A percentile compares a stretch with the other conserved stretches of the same genome.
These are phyloP conservation scores for Thyatira batis DNA, from an alignment of 2,888 invertebrate species.

Conservation along the genomic window DNA sequence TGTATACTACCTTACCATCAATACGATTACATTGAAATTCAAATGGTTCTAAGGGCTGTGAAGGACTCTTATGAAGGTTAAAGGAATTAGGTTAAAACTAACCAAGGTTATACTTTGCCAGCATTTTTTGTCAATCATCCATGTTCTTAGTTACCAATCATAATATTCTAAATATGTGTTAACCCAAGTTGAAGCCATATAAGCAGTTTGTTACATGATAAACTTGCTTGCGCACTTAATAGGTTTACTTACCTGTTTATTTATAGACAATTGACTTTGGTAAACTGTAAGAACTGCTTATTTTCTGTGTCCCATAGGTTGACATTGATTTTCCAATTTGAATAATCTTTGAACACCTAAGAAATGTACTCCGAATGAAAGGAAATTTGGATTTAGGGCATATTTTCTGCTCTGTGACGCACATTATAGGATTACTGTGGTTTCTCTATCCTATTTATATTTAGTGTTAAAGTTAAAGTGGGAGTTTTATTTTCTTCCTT, in stretches of 20 bases:
- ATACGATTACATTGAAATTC: no score
- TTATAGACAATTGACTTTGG: conserved; percentile 61
- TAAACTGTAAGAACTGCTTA: conserved; percentile 13
- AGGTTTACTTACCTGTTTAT: conserved; percentile 46
- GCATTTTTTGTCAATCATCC: no score
- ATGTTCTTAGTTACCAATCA: not conserved
- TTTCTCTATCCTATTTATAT: not conserved
- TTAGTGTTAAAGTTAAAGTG: no score
- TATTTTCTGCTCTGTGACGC: not conserved
- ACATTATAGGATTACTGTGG: not conserved
- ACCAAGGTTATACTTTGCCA: no score
- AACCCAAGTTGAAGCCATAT: conserved; percentile 43
- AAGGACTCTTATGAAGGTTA: no score
- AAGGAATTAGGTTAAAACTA: no score
- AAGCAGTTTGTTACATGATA: conserved; percentile 34
- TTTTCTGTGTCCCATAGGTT: conserved; percentile 8
- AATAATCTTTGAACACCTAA: no score
- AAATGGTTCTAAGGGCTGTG: no score
- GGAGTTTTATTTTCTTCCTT: no score
- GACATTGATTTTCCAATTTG: not conserved
- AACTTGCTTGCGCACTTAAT: conserved; percentile 37
- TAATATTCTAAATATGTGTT: not conserved
- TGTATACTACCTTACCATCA: no score
- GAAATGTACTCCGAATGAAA: no score
- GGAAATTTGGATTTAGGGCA: not conserved